Base-by-base conservation (phyloP, 2,797 vertebrate genomes). In the Lophotriccus pileatus region DNA sequence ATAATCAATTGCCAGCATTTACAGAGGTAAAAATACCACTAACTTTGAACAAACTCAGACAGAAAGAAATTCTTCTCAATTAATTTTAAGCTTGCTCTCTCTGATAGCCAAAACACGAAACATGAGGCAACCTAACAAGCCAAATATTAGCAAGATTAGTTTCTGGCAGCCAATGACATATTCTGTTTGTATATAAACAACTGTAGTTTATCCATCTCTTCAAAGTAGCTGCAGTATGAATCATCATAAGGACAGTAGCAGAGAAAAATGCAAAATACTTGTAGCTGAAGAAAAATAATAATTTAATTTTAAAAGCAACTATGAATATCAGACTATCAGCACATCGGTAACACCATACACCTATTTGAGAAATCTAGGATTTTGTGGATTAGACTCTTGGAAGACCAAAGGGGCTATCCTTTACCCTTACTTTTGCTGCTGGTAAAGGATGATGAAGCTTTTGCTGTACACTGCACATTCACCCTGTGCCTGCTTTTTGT, bases 131-230 rank as follows among this genome's bases (percentile, higher is more conserved):
- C 46, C 46, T 83, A 90, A 73, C 41, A 70, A 92, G 91, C 75
- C 93, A 94, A 87, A 90, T 93, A 94, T 81, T 77, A 93, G 56
- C 1, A 25, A 86, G 76, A 59, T 46, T 70, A 44, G 83, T 84
- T 96, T 78, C 84, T 85, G 72, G 84, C 79, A 95, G 85, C 84
- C 73, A 93, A 73, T 90, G 58, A 59, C 83, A 88, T 63, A 92
- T 87, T 97, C 84, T 89, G 66, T 97, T 95, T 95, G 76, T 58
- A 81, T 60, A 82, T 84, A 96, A 97, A 95, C 89, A 95, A 89
- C 5, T 77, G 52, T 70, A 94, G 76, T 89, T 88, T 88, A 90
- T 81, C 93, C 18, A 30, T 70, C 67, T 88, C 87, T 96, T 74
- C 74, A 85, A 91, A 95, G 87, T 87, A 94, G 90, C 63, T 90